phyloP scores from a whole-genome alignment of 2,888 invertebrate genomes.

The Hirtodrosophila confusa region DNA sequence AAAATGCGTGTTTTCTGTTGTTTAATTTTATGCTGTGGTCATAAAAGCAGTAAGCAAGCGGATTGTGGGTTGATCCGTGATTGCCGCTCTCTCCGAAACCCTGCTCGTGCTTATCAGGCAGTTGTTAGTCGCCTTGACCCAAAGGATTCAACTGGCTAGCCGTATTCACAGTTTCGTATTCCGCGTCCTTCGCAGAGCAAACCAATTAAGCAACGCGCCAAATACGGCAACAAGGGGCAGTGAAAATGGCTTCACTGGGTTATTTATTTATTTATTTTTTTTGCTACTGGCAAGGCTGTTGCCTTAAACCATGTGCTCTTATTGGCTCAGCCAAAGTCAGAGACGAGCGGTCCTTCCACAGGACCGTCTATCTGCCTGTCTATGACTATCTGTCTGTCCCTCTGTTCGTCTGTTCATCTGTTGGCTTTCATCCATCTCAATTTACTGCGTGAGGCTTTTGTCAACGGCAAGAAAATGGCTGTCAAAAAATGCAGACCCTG shows the following conservation, averaged over 20 bases:
- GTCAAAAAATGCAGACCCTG: conserved; percentile 55
- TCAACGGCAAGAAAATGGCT: conserved; percentile 72
- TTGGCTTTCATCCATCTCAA: conserved; percentile 69
- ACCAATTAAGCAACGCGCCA: conserved; percentile 51
- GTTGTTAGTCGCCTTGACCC: conserved; percentile 23
- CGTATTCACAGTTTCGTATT: conserved; percentile 29
- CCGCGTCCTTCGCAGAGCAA: conserved; percentile 21
- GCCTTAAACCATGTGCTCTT: conserved; percentile 34
- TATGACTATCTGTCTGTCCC: conserved; percentile 8
- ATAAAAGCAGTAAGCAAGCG: too few species aligned
- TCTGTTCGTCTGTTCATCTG: conserved; percentile 12
- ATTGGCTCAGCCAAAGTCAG: conserved; percentile 41
- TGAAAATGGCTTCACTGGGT: conserved; percentile 24
- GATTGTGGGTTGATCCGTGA: too few species aligned
- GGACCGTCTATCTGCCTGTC: conserved; percentile 23
- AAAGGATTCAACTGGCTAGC: conserved; percentile 20
- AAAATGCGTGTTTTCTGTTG: too few species aligned
- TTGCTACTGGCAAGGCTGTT: neutral
- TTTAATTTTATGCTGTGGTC: neutral
- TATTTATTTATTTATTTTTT: conserved; percentile 4
- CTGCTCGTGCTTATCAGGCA: conserved; percentile 9
- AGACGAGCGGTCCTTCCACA: conserved; percentile 27
- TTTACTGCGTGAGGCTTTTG: conserved; percentile 73
- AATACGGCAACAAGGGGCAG: conserved; percentile 18
- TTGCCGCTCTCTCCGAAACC: neutral